Evolutionary conservation across 1,140 invertebrate genomes (phyloP), one percentile per base, ranked within the genome.

Genomic region (Branchinecta lindahli): DNA sequence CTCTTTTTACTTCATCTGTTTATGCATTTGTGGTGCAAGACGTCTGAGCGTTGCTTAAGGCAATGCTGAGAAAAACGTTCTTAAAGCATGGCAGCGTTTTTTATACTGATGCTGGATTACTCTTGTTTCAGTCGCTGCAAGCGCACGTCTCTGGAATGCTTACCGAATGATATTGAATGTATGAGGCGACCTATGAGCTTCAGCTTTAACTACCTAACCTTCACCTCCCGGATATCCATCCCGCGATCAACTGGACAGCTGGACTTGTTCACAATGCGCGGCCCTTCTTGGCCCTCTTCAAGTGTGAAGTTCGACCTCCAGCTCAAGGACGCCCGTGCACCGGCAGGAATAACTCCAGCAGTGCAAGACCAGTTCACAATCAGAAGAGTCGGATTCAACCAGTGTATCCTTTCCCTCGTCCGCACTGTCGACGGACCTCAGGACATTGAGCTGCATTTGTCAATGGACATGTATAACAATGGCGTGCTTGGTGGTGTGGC

Each of bases 141-240:
- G 67, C 83, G 88, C 70, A 81, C 83, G 10, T 82, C 83, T 33
- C 82, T 83, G 21, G 82, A 83, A 44, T 96, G 92, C 75, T 82
- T 81, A 10, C 77, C 84, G 3, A 81, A 83, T 33, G 89, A 93
- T 73, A 76, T 80, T 46, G 81, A 83, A 69, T 95, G 92, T 74
- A 81, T 88, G 9, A 84, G 84, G 8, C 84, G 85, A 74, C 91
- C 93, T 0, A 84, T 90, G 18, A 87, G 88, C 68, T 89, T 88
- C 75, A 92, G 91, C 7, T 94, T 87, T 81, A 94, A 94, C 79
- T 96, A 90, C 78, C 88, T 96, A 72, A 91, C 90, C 0, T 88
- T 96, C 73, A 87, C 90, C 0, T 89, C 90, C 68, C 90, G 91
- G 77, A 79, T 94, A 18, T 85, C 86, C 44, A 83, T 95, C 8